phyloP scores from a whole-genome alignment of 1,140 invertebrate species.

The Antheraea pernyi region DNA sequence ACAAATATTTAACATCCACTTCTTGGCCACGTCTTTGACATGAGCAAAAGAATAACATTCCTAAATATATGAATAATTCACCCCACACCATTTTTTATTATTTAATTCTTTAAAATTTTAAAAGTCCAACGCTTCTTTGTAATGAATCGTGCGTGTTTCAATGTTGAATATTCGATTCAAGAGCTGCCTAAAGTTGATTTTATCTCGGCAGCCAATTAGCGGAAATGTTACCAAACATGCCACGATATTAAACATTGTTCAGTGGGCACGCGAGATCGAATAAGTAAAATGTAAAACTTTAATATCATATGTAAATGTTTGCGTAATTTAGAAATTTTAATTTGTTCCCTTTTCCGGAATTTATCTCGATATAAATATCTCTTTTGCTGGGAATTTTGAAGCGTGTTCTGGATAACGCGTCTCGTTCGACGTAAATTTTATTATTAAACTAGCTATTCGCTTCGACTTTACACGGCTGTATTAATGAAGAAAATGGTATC shows the following conservation, averaged over 20 bases:
- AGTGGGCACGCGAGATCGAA: not conserved
- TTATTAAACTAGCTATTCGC: too few species aligned
- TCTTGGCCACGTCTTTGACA: too few species aligned
- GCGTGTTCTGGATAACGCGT: too few species aligned
- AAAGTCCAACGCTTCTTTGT: not conserved
- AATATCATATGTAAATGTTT: not conserved
- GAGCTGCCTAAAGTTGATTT: not conserved
- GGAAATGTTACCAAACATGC: not conserved
- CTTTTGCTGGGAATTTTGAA: not conserved
- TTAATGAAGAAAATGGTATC: too few species aligned
- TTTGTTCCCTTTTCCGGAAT: not conserved
- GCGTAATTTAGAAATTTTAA: not conserved
- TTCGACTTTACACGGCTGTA: too few species aligned
- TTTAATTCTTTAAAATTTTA: not conserved
- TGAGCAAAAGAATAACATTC: too few species aligned
- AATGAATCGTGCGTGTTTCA: not conserved
- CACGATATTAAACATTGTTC: conserved; percentile 4
- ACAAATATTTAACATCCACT: too few species aligned
- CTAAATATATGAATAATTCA: too few species aligned
- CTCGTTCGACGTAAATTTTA: too few species aligned
- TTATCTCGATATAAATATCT: not conserved
- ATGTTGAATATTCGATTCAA: not conserved
- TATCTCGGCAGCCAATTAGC: not conserved
- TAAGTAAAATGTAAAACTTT: not conserved
- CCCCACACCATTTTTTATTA: too few species aligned